These are phyloP conservation scores for Poliocrania exsul DNA, from an alignment of 2,797 vertebrate genomes.

Conservation along the genomic window DNA sequence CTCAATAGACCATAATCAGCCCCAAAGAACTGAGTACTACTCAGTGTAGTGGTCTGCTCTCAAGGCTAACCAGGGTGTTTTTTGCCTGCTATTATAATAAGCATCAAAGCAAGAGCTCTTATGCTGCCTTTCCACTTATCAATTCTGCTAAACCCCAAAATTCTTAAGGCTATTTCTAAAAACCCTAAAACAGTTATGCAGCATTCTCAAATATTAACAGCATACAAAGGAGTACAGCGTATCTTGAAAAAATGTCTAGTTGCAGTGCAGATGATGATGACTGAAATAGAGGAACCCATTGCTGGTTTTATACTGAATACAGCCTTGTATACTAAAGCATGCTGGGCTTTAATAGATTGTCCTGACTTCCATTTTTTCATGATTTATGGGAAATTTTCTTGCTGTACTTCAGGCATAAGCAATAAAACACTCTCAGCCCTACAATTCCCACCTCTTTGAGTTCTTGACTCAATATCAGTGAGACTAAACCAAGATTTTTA, in stretches of 20 bases:
- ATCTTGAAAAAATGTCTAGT: neutral
- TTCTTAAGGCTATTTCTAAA: slow-evolving; percentile 70
- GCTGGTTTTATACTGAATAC: slow-evolving; percentile 13
- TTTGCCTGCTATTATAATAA: slow-evolving; percentile 91
- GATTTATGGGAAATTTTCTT: slow-evolving; percentile 32
- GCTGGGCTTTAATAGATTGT: slow-evolving; percentile 31
- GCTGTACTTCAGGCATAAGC: neutral
- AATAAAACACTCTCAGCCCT: neutral
- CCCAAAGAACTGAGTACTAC: slow-evolving; percentile 94
- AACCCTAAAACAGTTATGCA: slow-evolving; percentile 48
- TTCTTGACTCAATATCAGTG: neutral
- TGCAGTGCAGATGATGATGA: neutral
- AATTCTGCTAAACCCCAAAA: slow-evolving; percentile 74
- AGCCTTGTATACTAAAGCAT: slow-evolving; percentile 21
- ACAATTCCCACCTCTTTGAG: neutral
- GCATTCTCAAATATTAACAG: slow-evolving; percentile 66
- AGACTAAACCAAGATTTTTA: neutral
- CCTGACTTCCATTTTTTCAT: neutral
- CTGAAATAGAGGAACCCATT: slow-evolving; percentile 31
- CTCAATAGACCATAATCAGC: slow-evolving; percentile 98
- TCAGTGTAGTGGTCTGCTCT: slow-evolving; percentile 92
- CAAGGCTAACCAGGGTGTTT: slow-evolving; percentile 93
- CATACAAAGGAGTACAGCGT: neutral
- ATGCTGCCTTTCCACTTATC: slow-evolving; percentile 77
- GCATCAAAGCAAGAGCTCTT: slow-evolving; percentile 86